Conservation (phyloP, 2,113 vertebrate genomes). For the Microcebus murinus region DNA sequence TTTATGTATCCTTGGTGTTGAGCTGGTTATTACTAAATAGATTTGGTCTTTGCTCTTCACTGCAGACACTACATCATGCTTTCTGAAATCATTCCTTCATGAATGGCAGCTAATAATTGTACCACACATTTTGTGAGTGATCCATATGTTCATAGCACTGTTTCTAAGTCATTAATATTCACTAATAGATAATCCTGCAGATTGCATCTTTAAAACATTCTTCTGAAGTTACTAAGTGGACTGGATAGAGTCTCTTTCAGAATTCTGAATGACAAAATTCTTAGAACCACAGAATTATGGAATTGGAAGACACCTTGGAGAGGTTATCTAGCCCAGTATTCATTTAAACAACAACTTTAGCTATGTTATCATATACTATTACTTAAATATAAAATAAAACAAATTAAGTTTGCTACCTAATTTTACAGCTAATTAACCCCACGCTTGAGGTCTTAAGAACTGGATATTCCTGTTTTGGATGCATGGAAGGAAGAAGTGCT, state of each 20-base stretch:
- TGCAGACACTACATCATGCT: background rate
- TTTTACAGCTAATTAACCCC: background rate
- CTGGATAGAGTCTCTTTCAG: background rate
- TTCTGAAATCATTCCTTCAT: background rate
- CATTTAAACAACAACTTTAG: background rate
- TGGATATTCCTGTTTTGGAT: background rate
- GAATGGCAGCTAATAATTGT: background rate
- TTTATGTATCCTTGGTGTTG: constrained; percentile 29
- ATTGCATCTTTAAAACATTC: background rate
- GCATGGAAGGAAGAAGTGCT: background rate
- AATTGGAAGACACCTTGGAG: background rate
- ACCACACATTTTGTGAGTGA: background rate
- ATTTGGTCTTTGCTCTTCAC: background rate
- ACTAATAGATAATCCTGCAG: background rate
- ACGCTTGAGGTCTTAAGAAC: background rate
- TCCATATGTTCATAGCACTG: background rate
- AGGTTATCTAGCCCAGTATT: background rate
- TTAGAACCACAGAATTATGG: constrained; percentile 20
- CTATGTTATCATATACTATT: background rate
- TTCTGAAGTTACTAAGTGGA: constrained; percentile 1
- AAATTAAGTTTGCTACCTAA: background rate
- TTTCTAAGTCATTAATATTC: constrained; percentile 15
- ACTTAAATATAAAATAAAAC: constrained; percentile 14
- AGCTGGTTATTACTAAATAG: background rate
- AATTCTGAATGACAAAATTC: background rate